These are phyloP conservation scores for Salvator merianae DNA, from an alignment of 2,113 vertebrate genomes.

Conservation along the genomic window DNA sequence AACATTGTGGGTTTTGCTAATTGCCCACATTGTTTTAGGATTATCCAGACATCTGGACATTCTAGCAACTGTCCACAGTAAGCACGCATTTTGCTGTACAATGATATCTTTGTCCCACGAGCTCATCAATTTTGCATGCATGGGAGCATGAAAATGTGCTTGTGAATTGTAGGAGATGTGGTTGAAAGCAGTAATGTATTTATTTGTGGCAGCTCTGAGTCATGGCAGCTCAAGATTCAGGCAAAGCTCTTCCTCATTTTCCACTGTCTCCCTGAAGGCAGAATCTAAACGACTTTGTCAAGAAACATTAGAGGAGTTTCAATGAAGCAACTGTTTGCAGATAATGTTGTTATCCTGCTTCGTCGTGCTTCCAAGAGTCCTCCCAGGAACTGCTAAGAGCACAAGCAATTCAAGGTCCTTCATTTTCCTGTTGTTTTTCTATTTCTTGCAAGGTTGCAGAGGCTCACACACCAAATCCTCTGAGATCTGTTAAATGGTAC, in stretches of 20 bases:
- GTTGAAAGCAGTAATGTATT: neutral
- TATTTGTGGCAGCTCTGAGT: neutral
- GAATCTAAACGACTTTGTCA: neutral
- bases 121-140: neutral
- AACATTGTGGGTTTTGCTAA: neutral
- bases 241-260: neutral
- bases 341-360: neutral
- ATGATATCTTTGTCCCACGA: neutral
- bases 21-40: neutral
- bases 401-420: neutral
- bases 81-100: neutral
- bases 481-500: neutral
- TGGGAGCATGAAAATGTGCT: neutral
- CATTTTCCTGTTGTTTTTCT: neutral
- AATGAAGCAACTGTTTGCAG: neutral
- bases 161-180: neutral
- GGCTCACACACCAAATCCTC: neutral
- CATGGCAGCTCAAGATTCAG: accelerated
- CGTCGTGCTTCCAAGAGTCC: neutral
- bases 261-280: neutral
- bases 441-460: neutral
- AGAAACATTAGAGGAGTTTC: constrained; percentile 12
- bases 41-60: neutral
- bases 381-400: neutral
- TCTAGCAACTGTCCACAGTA: neutral